Base-by-base conservation (phyloP, 37 sponge, comb jelly and placozoan species). In the Halisarca cf. caerulea region DNA sequence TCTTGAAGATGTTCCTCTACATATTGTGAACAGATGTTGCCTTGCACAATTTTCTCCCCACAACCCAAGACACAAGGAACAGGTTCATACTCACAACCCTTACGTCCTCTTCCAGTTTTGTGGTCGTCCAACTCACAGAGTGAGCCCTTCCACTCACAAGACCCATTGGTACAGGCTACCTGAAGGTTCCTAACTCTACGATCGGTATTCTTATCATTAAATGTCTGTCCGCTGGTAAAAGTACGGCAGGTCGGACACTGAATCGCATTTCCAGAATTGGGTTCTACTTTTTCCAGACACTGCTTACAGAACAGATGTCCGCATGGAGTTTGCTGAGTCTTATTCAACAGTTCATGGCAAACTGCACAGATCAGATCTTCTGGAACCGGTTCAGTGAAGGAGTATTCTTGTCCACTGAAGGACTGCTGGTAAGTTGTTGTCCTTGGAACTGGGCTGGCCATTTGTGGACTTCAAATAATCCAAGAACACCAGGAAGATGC, bases 241-340 rank as follows among this genome's bases (percentile, higher is more conserved):
- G 77, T 40, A 21, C 45, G 30, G 25, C 77, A 74, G 20, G 36
- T 6, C 18, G 45, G 45, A 40, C 77, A 74, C 15, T 23, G 25
- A 23, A 7, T 7, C 7, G 6, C 18, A 30, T 62, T 62, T 5
- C 30, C 64, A 20, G 57, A 55, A 17, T 20, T 55, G 4, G 5
- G 25, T 8, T 20, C 30, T 7, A 28, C 6, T 41, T 17, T 41
- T n/a, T n/a, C 36, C 45, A 74, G 24, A 25, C 77, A 74, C 18
- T 74, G 2, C 77, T 41, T 74, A 37, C 77, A 74, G 25, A 74
- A 74, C 44, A 74, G 20, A 44, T 74, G 77, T 2, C 77, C 77
- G 41, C 77, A 74, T 2, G 11, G 21, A 41, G 77, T 74, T 44
- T 74, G 77, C 45, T 74, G 77, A 20, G 77, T 17, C 18, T 74